phyloP scores from a whole-genome alignment of 1,140 invertebrate genomes.

The Sitobion miscanthi region DNA sequence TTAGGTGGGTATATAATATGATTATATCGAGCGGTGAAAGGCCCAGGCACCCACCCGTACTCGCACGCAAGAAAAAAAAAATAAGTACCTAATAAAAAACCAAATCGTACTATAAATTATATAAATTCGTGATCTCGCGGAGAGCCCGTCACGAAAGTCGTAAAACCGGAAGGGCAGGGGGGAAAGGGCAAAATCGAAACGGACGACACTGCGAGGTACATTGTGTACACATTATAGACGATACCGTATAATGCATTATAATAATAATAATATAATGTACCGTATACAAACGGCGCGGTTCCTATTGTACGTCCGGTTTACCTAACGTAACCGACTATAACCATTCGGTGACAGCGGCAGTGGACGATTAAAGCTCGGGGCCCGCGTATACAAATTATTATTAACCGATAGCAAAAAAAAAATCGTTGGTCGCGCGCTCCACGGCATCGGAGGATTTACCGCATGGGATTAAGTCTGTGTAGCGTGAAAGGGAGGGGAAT shows the following conservation, averaged over 20 bases:
- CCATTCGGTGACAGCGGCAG: neutral
- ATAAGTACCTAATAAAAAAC: slow-evolving; percentile 2
- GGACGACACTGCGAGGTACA: neutral
- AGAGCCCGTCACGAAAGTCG: neutral
- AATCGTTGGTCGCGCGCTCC: neutral
- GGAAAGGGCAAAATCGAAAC: neutral
- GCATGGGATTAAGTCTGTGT: neutral
- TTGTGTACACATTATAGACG: neutral
- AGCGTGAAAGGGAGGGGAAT: slow-evolving; percentile 2
- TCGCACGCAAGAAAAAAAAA: neutral
- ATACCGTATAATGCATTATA: neutral
- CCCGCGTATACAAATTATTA: too few species aligned
- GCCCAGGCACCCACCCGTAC: neutral
- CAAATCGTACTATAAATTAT: slow-evolving; percentile 7
- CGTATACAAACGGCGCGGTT: neutral
- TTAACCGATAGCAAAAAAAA: neutral
- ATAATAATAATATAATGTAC: slow-evolving; percentile 14
- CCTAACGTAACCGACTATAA: neutral
- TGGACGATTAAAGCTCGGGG: neutral
- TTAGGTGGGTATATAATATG: neutral
- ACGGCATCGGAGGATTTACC: neutral
- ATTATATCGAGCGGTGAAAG: neutral
- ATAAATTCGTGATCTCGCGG: neutral
- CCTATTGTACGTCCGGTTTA: neutral
- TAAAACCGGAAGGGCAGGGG: neutral